A percentile compares a stretch with the other conserved stretches of the same genome.
Conservation (phyloP, 1,140 invertebrate species). For the Bombus haemorrhoidalis region DNA sequence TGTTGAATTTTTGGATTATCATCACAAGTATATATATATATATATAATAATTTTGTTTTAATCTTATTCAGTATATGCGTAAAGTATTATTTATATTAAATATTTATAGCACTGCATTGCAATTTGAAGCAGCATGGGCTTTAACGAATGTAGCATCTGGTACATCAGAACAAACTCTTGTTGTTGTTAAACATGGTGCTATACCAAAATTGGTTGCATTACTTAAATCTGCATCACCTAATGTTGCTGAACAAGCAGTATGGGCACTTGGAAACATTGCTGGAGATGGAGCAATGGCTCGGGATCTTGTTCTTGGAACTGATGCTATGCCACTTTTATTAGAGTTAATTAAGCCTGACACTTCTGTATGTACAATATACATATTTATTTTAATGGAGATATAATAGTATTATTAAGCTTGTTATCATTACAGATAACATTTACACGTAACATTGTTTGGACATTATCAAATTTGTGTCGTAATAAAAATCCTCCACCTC, state of each 20-base stretch:
- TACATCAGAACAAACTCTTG: slow-evolving; percentile 93
- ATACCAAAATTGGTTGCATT: slow-evolving; percentile 92
- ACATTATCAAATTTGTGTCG: slow-evolving; percentile 96
- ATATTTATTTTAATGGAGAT: slow-evolving; percentile 46
- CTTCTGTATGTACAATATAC: slow-evolving; percentile 79
- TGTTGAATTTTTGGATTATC: slow-evolving; percentile 88
- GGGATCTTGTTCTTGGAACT: slow-evolving; percentile 89
- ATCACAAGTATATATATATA: slow-evolving; percentile 85
- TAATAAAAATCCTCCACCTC: slow-evolving; percentile 94
- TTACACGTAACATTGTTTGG: slow-evolving; percentile 89
- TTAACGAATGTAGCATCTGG: slow-evolving; percentile 99
- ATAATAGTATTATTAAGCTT: slow-evolving; percentile 8
- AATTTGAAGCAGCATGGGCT: slow-evolving; percentile 99
- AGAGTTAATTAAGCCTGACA: slow-evolving; percentile 85
- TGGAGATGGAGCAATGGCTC: slow-evolving; percentile 90
- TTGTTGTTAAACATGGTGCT: slow-evolving; percentile 93
- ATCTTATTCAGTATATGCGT: slow-evolving; percentile 10
- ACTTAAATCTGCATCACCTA: slow-evolving; percentile 87
- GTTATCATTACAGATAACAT: slow-evolving; percentile 65
- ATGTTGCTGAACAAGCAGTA: slow-evolving; percentile 97
- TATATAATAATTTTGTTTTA: slow-evolving; percentile 41
- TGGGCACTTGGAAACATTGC: slow-evolving; percentile 99
- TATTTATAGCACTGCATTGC: slow-evolving; percentile 89
- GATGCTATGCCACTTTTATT: slow-evolving; percentile 88
- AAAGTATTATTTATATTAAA: slow-evolving; percentile 24